Evolutionary conservation across 2,888 invertebrate genomes (phyloP).

Genomic region (Ichneumoninae sp.): DNA sequence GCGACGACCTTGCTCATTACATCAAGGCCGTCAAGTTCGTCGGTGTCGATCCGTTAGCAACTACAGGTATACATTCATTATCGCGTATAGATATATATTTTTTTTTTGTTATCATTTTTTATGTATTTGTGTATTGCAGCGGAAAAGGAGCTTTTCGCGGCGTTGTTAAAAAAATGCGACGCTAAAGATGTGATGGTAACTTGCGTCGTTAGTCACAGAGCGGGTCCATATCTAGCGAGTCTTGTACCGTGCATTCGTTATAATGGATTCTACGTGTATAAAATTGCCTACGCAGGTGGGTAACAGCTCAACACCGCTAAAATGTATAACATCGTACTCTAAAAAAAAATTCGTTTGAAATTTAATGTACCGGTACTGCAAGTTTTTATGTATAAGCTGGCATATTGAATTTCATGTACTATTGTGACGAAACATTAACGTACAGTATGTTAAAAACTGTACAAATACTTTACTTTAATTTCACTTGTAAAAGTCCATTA

Average conservation of each 20-base stretch:
- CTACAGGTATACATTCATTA: constrained; percentile 26
- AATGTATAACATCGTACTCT: background rate
- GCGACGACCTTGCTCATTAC: constrained; percentile 63
- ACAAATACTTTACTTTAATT: too few species aligned
- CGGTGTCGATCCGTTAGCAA: constrained; percentile 32
- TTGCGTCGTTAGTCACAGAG: constrained; percentile 52
- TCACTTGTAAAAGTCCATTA: too few species aligned
- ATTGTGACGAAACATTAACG: too few species aligned
- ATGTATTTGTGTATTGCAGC: constrained; percentile 46
- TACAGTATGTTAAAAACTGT: too few species aligned
- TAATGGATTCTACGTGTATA: constrained; percentile 66
- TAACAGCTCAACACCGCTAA: background rate
- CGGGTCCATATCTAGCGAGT: constrained; percentile 52
- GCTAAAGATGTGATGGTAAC: constrained; percentile 61
- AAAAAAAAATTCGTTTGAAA: too few species aligned
- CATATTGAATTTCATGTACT: too few species aligned
- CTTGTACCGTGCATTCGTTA: constrained; percentile 57
- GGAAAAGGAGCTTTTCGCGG: constrained; percentile 65
- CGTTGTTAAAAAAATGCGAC: constrained; percentile 60
- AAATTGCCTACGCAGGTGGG: constrained; percentile 60
- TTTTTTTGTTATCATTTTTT: background rate
- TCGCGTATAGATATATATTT: background rate
- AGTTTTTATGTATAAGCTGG: too few species aligned
- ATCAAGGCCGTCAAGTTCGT: constrained; percentile 65
- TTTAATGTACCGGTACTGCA: too few species aligned